Percentiles rank a stretch among this genome's conserved stretches.
Evolutionary conservation across 2,797 vertebrate genomes (phyloP).

Genomic region (Mormyrus hasselquistii): DNA sequence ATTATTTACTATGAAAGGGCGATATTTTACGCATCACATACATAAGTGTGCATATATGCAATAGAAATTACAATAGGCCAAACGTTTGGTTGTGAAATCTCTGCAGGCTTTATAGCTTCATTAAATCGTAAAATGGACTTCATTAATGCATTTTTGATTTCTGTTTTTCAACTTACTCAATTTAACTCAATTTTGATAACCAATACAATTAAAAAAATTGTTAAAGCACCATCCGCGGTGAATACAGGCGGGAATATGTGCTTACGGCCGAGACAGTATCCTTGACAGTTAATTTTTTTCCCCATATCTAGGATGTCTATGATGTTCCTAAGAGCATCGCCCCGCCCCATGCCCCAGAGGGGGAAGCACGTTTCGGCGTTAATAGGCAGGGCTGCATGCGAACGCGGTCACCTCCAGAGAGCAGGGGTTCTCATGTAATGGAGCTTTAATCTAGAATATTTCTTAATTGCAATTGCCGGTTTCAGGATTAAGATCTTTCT

Average conservation of each 20-base stretch:
- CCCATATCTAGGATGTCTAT: neutral
- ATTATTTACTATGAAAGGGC: neutral
- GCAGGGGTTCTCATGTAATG: neutral
- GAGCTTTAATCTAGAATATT: neutral
- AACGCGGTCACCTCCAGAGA: neutral
- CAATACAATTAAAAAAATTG: neutral
- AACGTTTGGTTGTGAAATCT: neutral
- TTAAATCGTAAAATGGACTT: neutral
- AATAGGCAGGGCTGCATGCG: neutral
- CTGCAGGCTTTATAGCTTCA: neutral
- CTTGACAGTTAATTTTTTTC: neutral
- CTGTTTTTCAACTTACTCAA: neutral
- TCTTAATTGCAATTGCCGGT: neutral
- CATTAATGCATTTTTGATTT: neutral
- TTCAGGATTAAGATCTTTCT: neutral
- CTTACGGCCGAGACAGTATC: neutral
- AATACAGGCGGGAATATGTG: neutral
- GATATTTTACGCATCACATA: neutral
- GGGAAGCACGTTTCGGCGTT: neutral
- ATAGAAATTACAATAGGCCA: neutral
- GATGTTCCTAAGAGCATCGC: neutral
- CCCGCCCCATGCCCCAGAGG: neutral
- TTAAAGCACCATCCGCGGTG: neutral
- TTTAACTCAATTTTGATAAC: neutral
- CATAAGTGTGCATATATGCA: neutral